These are phyloP conservation scores for Orchesellides sinensis DNA, from an alignment of 2,888 invertebrate species.

Conservation along the genomic window DNA sequence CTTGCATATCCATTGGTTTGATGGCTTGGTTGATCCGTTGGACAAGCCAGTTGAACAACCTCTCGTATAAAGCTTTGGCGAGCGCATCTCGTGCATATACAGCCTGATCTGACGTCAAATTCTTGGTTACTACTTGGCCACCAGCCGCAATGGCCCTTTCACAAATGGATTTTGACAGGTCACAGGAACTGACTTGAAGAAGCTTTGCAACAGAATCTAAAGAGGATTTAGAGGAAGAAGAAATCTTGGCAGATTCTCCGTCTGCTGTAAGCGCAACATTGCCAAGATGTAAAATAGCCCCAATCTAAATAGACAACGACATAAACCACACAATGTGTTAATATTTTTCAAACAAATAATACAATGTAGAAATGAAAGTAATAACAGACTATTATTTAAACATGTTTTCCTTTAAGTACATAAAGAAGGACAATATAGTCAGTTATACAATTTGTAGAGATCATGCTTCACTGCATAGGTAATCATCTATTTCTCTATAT, in stretches of 20 bases:
- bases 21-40: slow-evolving; percentile 93
- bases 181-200: slow-evolving; percentile 82
- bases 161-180: slow-evolving; percentile 86
- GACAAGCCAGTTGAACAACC: slow-evolving; percentile 83
- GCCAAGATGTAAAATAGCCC: slow-evolving; percentile 93
- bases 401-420: background rate
- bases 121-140: slow-evolving; percentile 94
- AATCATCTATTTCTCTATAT: background rate
- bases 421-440: background rate
- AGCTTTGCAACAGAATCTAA: slow-evolving; percentile 76
- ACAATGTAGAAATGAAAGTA: slow-evolving; percentile 40
- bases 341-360: background rate
- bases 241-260: slow-evolving; percentile 70
- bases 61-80: slow-evolving; percentile 82
- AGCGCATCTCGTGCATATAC: slow-evolving; percentile 82
- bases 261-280: slow-evolving; percentile 75
- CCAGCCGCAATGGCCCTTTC: slow-evolving; percentile 95
- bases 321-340: background rate
- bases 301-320: no score
- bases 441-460: background rate
- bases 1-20: slow-evolving; percentile 78
- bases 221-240: slow-evolving; percentile 67
- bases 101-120: slow-evolving; percentile 88
- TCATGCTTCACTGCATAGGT: slow-evolving; percentile 6
- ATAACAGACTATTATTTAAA: background rate